phyloP scores from a whole-genome alignment of 2,113 vertebrate species.

The Antigone vipio region DNA sequence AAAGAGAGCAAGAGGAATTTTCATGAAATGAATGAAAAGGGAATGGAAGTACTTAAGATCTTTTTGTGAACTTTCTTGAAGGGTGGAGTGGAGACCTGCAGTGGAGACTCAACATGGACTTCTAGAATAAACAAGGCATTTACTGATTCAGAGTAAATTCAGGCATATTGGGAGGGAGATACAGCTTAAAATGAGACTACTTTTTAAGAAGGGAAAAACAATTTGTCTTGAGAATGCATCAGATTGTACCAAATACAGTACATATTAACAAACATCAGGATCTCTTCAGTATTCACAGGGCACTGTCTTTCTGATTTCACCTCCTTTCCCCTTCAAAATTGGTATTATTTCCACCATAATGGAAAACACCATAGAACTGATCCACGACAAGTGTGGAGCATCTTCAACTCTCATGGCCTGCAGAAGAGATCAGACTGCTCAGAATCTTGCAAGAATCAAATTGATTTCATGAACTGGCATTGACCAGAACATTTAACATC shows the following conservation, averaged over 20 bases:
- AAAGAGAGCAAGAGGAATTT: background rate
- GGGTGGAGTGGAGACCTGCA: background rate
- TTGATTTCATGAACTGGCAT: background rate
- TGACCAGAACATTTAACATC: background rate
- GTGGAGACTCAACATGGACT: background rate
- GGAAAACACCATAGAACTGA: background rate
- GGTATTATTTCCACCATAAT: background rate
- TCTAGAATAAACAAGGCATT: background rate
- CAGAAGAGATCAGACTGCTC: background rate
- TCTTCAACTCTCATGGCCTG: background rate
- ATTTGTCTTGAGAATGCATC: background rate
- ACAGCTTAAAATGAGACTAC: background rate
- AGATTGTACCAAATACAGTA: background rate
- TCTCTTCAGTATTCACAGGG: background rate
- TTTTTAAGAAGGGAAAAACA: background rate
- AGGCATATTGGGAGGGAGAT: background rate
- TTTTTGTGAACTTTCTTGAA: background rate
- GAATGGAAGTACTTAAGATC: background rate
- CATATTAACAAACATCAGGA: background rate
- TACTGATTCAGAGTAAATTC: background rate
- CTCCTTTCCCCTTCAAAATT: background rate
- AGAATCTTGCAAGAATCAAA: background rate
- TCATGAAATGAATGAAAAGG: background rate
- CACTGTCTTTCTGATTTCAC: background rate
- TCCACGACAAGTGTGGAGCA: background rate